A percentile compares a stretch with the other conserved stretches of the same genome.
These are phyloP conservation scores for Stichopus horrens DNA, from an alignment of 53 echinoderm and acorn worm genomes.

Conservation along the genomic window DNA sequence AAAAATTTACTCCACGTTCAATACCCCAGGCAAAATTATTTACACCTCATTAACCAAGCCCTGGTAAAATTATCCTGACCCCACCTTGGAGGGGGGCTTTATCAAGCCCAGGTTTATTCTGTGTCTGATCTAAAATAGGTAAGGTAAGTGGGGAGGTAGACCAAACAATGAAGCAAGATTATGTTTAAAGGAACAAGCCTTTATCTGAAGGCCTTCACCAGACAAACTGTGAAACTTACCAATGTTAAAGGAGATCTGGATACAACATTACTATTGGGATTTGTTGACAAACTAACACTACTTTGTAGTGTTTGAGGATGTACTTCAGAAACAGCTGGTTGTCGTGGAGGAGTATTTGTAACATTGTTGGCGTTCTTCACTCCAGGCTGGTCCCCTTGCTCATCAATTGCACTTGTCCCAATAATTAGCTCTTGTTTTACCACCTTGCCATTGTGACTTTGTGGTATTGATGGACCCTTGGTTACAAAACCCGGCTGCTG, in stretches of 20 bases:
- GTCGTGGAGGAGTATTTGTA: background rate
- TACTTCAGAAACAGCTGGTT: background rate
- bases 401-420: slow-evolving; percentile 9
- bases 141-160: no score
- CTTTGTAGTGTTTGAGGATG: background rate
- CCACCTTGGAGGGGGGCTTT: no score
- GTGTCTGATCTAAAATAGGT: no score
- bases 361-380: background rate
- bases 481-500: background rate
- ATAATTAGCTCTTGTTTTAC: background rate
- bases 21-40: no score
- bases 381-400: background rate
- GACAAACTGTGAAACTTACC: background rate
- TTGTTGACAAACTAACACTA: background rate
- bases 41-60: no score
- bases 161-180: no score
- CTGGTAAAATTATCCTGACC: no score
- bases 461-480: background rate
- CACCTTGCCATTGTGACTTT: background rate
- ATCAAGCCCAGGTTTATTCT: no score
- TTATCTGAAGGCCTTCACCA: no score
- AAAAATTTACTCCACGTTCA: no score
- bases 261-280: background rate
- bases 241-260: background rate
- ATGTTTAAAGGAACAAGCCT: no score